Evolutionary conservation across 2,113 vertebrate species (phyloP).

Genomic region (Corvus moneduloides): DNA sequence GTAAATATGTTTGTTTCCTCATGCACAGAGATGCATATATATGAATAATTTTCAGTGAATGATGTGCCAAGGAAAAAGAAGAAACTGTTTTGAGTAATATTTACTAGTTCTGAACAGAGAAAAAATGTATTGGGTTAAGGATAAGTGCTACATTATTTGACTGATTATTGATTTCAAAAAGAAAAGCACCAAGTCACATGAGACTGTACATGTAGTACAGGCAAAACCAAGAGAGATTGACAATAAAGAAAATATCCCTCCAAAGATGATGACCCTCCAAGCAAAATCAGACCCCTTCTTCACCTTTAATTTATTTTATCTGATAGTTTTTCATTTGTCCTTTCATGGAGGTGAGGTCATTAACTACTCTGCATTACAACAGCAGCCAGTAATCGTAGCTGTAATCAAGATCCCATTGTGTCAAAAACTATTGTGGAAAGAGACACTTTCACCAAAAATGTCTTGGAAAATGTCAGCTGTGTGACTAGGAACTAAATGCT

Average conservation of each 20-base stretch:
- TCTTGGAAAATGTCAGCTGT: background rate
- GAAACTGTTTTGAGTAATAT: background rate
- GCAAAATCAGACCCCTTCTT: background rate
- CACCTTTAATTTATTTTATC: conserved; percentile 11
- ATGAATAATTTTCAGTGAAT: background rate
- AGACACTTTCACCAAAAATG: background rate
- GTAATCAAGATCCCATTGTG: background rate
- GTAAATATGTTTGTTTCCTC: conserved; percentile 3
- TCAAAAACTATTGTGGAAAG: background rate
- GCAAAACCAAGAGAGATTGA: background rate
- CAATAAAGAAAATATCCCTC: background rate
- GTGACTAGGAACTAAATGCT: background rate
- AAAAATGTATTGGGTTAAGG: background rate
- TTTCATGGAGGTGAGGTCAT: background rate
- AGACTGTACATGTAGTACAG: background rate
- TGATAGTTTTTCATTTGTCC: conserved; percentile 7
- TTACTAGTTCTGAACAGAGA: background rate
- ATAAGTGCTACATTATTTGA: background rate
- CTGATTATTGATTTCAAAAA: background rate
- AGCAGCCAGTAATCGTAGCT: background rate
- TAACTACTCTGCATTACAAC: background rate
- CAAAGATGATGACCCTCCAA: background rate
- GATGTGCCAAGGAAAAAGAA: background rate
- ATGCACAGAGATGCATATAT: background rate
- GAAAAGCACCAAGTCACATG: background rate